Evolutionary conservation across 2,888 invertebrate species (phyloP).

Genomic region (Netelia fuscicornis): DNA sequence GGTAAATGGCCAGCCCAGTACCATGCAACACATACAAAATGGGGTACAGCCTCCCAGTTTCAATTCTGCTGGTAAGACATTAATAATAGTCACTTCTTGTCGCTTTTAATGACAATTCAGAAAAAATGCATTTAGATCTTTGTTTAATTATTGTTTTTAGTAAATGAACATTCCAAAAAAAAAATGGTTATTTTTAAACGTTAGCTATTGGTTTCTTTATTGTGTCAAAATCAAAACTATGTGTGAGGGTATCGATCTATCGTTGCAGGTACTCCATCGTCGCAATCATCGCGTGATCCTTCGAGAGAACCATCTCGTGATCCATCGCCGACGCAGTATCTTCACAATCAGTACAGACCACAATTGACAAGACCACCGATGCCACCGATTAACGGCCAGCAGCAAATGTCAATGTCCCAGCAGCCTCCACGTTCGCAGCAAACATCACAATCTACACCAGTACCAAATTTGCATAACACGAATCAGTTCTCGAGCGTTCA

Average conservation of each 20-base stretch:
- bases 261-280: constrained; percentile 82
- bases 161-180: no score
- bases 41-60: constrained; percentile 77
- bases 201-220: not conserved
- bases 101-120: not conserved
- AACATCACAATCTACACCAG: constrained; percentile 61
- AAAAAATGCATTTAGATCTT: not conserved
- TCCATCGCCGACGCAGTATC: constrained; percentile 83
- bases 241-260: not conserved
- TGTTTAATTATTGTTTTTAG: no score
- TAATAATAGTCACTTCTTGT: not conserved
- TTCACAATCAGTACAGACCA: constrained; percentile 78
- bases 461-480: constrained; percentile 53
- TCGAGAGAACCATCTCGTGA: constrained; percentile 85
- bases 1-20: constrained; percentile 78
- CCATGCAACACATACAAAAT: constrained; percentile 76
- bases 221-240: not conserved
- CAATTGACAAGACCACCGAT: constrained; percentile 76
- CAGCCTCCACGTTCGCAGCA: constrained; percentile 56
- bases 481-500: constrained; percentile 34
- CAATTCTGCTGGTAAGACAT: constrained; percentile 77
- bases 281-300: constrained; percentile 85
- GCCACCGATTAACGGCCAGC: constrained; percentile 80
- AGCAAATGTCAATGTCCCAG: constrained; percentile 55
- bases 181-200: no score